Base-by-base conservation (phyloP, 2,797 vertebrate species). In the Diceros bicornis region DNA sequence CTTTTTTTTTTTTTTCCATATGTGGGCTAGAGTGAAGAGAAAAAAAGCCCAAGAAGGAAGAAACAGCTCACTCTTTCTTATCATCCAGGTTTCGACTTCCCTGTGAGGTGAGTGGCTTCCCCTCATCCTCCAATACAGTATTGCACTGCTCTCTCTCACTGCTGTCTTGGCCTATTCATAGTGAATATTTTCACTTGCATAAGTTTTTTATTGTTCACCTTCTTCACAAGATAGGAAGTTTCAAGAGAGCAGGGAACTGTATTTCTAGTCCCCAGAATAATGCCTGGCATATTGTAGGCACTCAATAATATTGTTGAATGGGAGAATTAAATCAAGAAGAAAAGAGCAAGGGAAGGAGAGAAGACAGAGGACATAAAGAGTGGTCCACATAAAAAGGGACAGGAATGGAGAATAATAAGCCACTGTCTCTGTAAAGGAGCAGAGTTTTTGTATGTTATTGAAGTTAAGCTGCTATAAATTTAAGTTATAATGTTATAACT, bases 401-500 rank as follows among this genome's bases (percentile, higher is more conserved):
- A 87, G 21, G 3, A 78, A 82, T 6, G 85, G 52, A 61, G 17
- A 75, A 23, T 7, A 78, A 57, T 25, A 78, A 77, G 17, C 29
- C 27, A 18, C 13, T 10, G 2, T 34, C 32, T 74, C 72, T 59
- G 37, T 21, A 59, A 44, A 57, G 6, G 27, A 82, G 27, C 37
- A 25, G 10, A 44, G 3, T 27, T 25, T 55, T 69, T 81, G 29
- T 23, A 21, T 57, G 34, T 57, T 78, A 16, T 1, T 69, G 29
- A 69, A 34, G 64, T 69, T 59, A 81, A 81, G 64, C 75, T 79
- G 71, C 75, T 57, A 27, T 57, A 69, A 91, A 27, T 59, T 75
- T 6, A 71, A 69, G 29, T 71, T n/a, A 47, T 37, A 59, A 44
- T 37, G 16, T 55, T 66, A 9, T 17, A 68, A 37, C 34, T 29